Percentiles rank a stretch among this genome's conserved stretches.
Evolutionary conservation across 1,140 invertebrate species (phyloP).

Genomic region (Harpegnathos saltator): DNA sequence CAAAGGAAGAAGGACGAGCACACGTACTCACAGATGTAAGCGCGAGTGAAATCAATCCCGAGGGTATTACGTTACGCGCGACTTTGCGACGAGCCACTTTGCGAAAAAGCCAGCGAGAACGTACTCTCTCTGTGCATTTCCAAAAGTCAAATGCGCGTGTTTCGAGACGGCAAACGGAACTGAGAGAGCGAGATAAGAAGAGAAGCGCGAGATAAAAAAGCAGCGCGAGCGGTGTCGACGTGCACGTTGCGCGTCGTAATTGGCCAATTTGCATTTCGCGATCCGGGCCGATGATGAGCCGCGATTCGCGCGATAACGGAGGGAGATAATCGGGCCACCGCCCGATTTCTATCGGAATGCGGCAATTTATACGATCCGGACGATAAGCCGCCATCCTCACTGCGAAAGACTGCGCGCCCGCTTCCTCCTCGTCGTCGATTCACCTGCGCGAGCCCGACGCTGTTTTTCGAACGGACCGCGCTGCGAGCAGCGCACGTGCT

Average conservation of each 20-base stretch:
- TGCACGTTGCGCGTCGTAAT: conserved; percentile 46
- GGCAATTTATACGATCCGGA: conserved; percentile 60
- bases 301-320: conserved; percentile 55
- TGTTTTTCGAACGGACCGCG: conserved; percentile 5
- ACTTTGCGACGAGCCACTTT: too few relatives aligned
- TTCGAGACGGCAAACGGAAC: too few relatives aligned
- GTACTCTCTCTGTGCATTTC: too few relatives aligned
- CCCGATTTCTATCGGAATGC: conserved; percentile 66
- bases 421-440: conserved; percentile 36
- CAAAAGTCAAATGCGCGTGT: too few relatives aligned
- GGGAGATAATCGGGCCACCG: conserved; percentile 36
- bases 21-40: too few relatives aligned
- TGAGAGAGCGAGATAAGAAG: conserved; percentile 22
- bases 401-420: not conserved
- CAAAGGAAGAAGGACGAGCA: too few relatives aligned
- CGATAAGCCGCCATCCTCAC: conserved; percentile 34
- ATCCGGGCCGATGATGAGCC: conserved; percentile 44
- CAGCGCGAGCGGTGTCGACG: conserved; percentile 23
- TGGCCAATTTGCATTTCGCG: conserved; percentile 63
- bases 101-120: too few relatives aligned
- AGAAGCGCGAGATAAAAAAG: conserved; percentile 23
- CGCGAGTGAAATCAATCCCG: too few relatives aligned
- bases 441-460: conserved; percentile 41
- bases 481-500: not conserved
- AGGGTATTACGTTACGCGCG: too few relatives aligned